Evolutionary conservation across 2,113 vertebrate species (phyloP), one percentile per base, ranked within the genome.

Genomic region (Falcunculus frontatus): DNA sequence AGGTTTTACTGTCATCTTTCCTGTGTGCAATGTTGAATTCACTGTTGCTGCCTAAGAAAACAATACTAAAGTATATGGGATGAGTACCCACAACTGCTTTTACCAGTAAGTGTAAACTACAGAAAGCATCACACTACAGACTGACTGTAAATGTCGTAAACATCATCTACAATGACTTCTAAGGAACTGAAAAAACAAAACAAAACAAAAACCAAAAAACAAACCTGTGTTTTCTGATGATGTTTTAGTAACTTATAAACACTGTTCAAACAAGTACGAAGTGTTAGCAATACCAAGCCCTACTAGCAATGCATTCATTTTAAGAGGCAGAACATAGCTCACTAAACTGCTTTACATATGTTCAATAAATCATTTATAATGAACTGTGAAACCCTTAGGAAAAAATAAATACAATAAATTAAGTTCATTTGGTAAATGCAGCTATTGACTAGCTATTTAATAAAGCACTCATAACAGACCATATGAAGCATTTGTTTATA

Each of bases 351-450:
- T 86, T 95, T 93, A 87, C 33, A 18, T 64, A 50, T 35, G 84
- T 64, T 96, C 88, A 88, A 84, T 96, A 96, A 96, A 94, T 96
- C 82, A 95, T 87, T 96, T 92, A 95, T 81, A 95, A 95, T 82
- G 81, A 96, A 88, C 47, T 91, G 35, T 72, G 75, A 93, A 95
- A 90, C 59, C 41, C 78, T 74, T 80, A 29, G 62, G 65, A 92
- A 85, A 87, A 95, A 90, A 88, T 83, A 90, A 95, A 94, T 81
- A 76, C 37, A 81, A 88, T 89, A 96, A 86, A 92, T 93, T 90
- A 84, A 88, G 44, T 95, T 90, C 55, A 90, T 94, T 95, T 88
- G 62, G 82, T 91, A 95, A 97, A 82, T 82, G 63, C 59, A 78
- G 56, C 59, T 92, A 95, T 90, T 77, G 85, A 95, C 68, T 79